phyloP scores from a whole-genome alignment of 2,113 vertebrate genomes.

The Peromyscus leucopus region DNA sequence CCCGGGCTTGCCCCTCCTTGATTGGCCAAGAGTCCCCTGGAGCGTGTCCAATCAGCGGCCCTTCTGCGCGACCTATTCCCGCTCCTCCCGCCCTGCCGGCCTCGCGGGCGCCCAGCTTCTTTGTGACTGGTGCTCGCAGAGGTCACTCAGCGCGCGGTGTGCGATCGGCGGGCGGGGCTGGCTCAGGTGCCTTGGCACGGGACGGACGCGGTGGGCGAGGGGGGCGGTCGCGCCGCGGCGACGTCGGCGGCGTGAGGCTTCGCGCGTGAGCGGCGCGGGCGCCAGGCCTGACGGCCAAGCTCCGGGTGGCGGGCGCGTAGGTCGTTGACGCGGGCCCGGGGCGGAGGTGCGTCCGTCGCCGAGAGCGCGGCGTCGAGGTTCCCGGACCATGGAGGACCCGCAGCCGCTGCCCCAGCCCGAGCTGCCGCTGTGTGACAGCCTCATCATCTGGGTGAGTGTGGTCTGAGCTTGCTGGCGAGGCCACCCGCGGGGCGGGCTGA shows the following conservation, averaged over 20 bases:
- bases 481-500: neutral
- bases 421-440: constrained; percentile 87
- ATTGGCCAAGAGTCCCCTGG: constrained; percentile 67
- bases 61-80: constrained; percentile 13
- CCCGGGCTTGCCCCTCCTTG: constrained; percentile 39
- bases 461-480: neutral
- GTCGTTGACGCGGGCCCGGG: constrained; percentile 59
- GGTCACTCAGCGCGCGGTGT: constrained; percentile 67
- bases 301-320: neutral
- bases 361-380: constrained; percentile 20
- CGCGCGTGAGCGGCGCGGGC: constrained; percentile 9
- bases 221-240: constrained; percentile 33
- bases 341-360: neutral
- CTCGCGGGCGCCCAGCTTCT: neutral
- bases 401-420: constrained; percentile 66
- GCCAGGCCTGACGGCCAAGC: constrained; percentile 36
- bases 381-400: constrained; percentile 81
- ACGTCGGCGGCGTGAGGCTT: constrained; percentile 50
- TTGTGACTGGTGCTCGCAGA: constrained; percentile 72
- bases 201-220: constrained; percentile 40
- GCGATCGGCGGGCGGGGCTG: neutral
- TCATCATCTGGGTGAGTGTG: constrained; percentile 88
- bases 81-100: constrained; percentile 45
- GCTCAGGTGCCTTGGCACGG: neutral
- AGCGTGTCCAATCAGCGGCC: constrained; percentile 66